Base-by-base conservation (phyloP, 2,797 vertebrate species). In the Harpagifer antarcticus region DNA sequence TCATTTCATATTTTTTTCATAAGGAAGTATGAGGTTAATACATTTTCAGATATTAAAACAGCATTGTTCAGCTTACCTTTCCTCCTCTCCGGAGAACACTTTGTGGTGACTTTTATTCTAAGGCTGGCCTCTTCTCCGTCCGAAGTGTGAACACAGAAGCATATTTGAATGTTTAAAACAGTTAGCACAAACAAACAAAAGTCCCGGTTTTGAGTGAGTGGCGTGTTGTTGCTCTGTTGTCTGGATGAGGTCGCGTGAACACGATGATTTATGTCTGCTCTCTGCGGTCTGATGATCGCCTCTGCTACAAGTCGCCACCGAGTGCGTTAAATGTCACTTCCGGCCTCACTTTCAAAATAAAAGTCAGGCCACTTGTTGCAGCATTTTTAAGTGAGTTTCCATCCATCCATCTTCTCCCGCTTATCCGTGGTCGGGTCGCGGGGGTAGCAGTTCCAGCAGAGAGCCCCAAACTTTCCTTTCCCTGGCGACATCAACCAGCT, bases 31-130 rank as follows among this genome's bases (percentile, higher is more conserved):
- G 14, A 6, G 40, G 20, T 7, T 8, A 4, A 15, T 23, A 2
- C n/a, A 47, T 48, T 42, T 40, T 60, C 23, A 54, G 9, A 27
- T 31, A 56, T 52, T 11, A 2, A 19, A n/a, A 19, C 16, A 40
- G 0, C 0, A 37, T 1, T 15, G 1, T 4, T 50, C 5, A 1
- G 6, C 85, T 83, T 65, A 91, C 88, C 88, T 88, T 48, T 43
- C 14, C 58, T 74, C 23, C 62, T 56, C 53, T 40, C 16, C 2
- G 47, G 40, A 40, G 14, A 15, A 43, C 8, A 47, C 45, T 15
- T 50, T 33, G 8, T 2, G 31, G 33, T 3, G 9, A 15, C 48
- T 57, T 37, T 84, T 77, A 83, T 75, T 86, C 68, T 84, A 83
- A 73, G 76, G 65, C 68, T 50, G 44, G 2, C 50, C 68, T 72